Evolutionary conservation across 2,888 invertebrate species (phyloP).

Genomic region (Limnephilus rhombicus): DNA sequence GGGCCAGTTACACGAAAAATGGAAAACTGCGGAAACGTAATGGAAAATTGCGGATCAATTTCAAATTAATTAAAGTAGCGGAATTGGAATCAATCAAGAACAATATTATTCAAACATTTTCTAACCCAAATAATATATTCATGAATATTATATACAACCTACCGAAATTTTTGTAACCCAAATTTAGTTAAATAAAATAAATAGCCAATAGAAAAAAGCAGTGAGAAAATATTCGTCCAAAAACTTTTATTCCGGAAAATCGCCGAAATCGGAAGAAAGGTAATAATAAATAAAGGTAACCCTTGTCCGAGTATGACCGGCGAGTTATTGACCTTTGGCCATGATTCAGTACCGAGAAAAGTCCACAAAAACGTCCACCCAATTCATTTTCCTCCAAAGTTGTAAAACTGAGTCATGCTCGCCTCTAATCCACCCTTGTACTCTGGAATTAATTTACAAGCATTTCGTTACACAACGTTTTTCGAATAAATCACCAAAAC

Average conservation of each 20-base stretch:
- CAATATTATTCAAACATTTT: too few relatives aligned
- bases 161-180: too few relatives aligned
- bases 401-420: background rate
- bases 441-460: background rate
- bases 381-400: background rate
- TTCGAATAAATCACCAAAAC: background rate
- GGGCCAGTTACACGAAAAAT: too few relatives aligned
- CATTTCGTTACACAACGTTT: background rate
- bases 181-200: too few relatives aligned
- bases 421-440: background rate
- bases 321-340: background rate
- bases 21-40: too few relatives aligned
- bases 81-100: too few relatives aligned
- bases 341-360: background rate
- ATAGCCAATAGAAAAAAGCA: too few relatives aligned
- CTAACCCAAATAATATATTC: background rate
- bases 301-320: background rate
- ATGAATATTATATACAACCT: too few relatives aligned
- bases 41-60: too few relatives aligned
- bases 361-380: background rate
- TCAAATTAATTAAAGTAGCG: too few relatives aligned
- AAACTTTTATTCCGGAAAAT: background rate
- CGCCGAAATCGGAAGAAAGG: background rate
- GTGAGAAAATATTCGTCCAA: too few relatives aligned
- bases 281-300: background rate